Evolutionary conservation across 2,113 vertebrate species (phyloP).

Genomic region (Crypturellus undulatus): DNA sequence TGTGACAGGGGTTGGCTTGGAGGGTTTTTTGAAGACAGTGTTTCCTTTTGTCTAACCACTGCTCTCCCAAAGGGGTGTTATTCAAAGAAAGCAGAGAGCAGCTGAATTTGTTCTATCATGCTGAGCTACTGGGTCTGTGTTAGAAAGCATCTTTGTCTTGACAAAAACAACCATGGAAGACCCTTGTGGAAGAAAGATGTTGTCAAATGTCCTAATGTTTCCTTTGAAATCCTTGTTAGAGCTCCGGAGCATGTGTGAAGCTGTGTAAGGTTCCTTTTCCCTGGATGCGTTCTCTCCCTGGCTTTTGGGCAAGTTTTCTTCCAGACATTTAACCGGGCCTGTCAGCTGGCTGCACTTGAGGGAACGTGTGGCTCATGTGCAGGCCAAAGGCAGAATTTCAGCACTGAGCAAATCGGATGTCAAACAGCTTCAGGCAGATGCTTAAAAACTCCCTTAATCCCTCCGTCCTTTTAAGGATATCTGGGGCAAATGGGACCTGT

Average conservation of each 20-base stretch:
- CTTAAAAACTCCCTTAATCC: neutral
- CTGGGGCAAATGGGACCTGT: neutral
- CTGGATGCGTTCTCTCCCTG: rapidly evolving
- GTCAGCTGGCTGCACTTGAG: neutral
- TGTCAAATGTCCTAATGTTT: neutral
- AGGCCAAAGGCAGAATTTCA: neutral
- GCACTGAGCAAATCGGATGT: rapidly evolving
- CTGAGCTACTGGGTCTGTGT: neutral
- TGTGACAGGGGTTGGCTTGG: neutral
- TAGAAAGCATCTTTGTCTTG: neutral
- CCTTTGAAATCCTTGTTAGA: neutral
- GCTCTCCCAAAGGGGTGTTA: neutral
- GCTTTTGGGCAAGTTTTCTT: rapidly evolving
- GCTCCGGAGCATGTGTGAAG: neutral
- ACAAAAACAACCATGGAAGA: neutral
- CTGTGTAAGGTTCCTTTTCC: neutral
- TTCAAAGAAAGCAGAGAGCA: neutral
- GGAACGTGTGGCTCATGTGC: neutral
- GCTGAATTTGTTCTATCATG: neutral
- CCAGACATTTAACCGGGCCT: neutral
- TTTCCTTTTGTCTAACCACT: neutral
- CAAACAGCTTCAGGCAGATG: neutral
- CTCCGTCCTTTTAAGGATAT: neutral
- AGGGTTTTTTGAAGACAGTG: neutral
- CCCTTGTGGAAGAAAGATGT: neutral